Evolutionary conservation across 2,888 invertebrate genomes (phyloP), one percentile per base, ranked within the genome.

Genomic region (Eilema depressum): DNA sequence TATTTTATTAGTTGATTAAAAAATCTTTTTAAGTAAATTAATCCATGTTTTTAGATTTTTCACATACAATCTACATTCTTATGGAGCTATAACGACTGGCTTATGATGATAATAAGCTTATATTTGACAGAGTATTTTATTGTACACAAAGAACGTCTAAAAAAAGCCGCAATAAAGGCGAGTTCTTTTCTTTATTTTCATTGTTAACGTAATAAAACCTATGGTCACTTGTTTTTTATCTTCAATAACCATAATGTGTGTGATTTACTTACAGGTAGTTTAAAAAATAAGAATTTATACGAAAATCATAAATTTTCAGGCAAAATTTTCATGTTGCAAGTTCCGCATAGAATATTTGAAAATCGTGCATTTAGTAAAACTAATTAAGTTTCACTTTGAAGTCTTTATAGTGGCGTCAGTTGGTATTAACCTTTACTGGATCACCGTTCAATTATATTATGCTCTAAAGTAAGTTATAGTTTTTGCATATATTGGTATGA

Each of bases 21-120:
- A 12, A 2, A n/a, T 53, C 10, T n/a, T n/a, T 53, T n/a, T 20
- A n/a, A 53, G 17, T 41, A 17, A 4, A 3, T 26, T 63, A 41
- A 17, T 41, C 17, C 1, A 41, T 41, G 1, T 3, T 59, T 69
- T 60, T 76, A 90, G 90, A 69, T 87, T 25, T 85, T 88, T 66
- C 88, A 86, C 67, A 78, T 89, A 10, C 91, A 96, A 56, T 94
- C 96, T 4, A 97, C 97, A 0, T 97, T 97, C 72, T 93, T 96
- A 0, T 97, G 97, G 97, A 97, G 96, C 77, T 97, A 96, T 79
- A 96, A 96, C 83, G 97, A 97, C 85, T 85, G 97, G 7, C 96
- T 97, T 76, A 95, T 97, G 17, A 97, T 97, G 89, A 89, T 97
- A 1, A 91, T 97, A 10, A 97, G 97, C 85, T 93, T 96, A 68